Evolutionary conservation across 2,113 vertebrate genomes (phyloP), one percentile per base, ranked within the genome.

Genomic region (Numida meleagris): DNA sequence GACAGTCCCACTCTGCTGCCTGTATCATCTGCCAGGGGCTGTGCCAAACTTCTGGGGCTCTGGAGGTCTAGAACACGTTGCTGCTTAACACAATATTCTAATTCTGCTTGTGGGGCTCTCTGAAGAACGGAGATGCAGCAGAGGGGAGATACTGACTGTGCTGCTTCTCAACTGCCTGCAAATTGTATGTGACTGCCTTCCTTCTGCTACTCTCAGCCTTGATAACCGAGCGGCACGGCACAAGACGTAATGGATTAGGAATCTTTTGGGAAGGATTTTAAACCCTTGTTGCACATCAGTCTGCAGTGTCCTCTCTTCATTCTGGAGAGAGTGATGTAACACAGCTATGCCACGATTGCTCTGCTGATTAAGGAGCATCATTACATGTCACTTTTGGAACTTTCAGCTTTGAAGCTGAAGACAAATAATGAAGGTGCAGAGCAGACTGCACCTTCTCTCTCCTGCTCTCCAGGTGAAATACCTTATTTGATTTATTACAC

Each of bases 391-490:
- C 86, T 89, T 72, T 34, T 38, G 2, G 21, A 94, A 89, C 87
- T 95, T 81, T 89, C 91, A 89, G 3, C 74, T 2, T 96, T 94
- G 94, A 95, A 95, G 90, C 90, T 72, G 55, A 1, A 74, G 94
- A 67, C 86, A 90, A 91, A 94, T 92, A 95, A 94, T 81, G 82
- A 71, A 86, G 90, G 90, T 85, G 75, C 77, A 79, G 80, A 82
- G 83, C 88, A 82, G 70, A 55, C 73, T 81, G 70, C 70, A 68
- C 65, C 86, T 82, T 88, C 70, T 82, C 68, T 40, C 25, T 40
- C 42, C 2, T 1, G n/a, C n/a, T n/a, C n/a, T n/a, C n/a, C n/a
- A n/a, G n/a, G n/a, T n/a, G n/a, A n/a, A n/a, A n/a, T n/a, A n/a
- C n/a, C n/a, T n/a, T n/a, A n/a, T n/a, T n/a, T n/a, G n/a, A n/a